These are phyloP conservation scores for Gasterosteus nipponicus DNA, from an alignment of 2,113 vertebrate species.

Conservation along the genomic window DNA sequence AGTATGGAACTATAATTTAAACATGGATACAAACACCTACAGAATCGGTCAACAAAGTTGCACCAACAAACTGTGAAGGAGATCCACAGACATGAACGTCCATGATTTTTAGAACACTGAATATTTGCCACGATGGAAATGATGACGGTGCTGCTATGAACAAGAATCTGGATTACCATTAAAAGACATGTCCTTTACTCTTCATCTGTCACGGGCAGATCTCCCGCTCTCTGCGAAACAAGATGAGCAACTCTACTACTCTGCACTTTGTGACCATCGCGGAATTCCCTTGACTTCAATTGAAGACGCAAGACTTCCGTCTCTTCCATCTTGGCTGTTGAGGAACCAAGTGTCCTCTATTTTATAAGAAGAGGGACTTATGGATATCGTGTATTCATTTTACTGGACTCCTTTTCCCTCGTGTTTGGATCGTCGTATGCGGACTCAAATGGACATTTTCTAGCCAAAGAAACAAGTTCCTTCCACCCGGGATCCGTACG, in stretches of 20 bases:
- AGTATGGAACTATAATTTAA: slow-evolving; percentile 71
- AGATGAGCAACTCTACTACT: slow-evolving; percentile 38
- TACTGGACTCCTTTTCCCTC: slow-evolving; percentile 26
- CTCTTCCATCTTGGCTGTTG: slow-evolving; percentile 1
- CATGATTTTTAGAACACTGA: slow-evolving; percentile 7
- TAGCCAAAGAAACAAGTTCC: slow-evolving; percentile 23
- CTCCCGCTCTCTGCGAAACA: slow-evolving; percentile 25
- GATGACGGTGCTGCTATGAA: slow-evolving; percentile 5
- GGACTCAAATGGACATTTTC: slow-evolving; percentile 43
- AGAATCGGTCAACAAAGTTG: slow-evolving; percentile 19
- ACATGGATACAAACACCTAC: slow-evolving; percentile 67
- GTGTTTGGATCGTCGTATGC: slow-evolving; percentile 45
- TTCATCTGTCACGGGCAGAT: slow-evolving; percentile 19
- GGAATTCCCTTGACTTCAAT: slow-evolving; percentile 48
- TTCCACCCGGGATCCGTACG: slow-evolving; percentile 55
- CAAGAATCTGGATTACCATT: slow-evolving; percentile 69
- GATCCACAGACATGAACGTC: slow-evolving; percentile 31
- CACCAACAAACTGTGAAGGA: slow-evolving; percentile 21
- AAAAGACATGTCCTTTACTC: slow-evolving; percentile 21
- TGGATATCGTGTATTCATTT: slow-evolving; percentile 57
- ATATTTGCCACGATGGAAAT: slow-evolving; percentile 28
- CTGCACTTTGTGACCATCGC: slow-evolving; percentile 8
- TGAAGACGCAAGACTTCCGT: slow-evolving; percentile 36
- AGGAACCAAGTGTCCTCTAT: slow-evolving; percentile 15
- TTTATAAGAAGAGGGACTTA: slow-evolving; percentile 38